Percentiles rank a stretch among this genome's conserved stretches.
Evolutionary conservation across 1,140 invertebrate genomes (phyloP).

Genomic region (Drosophila eugracilis): DNA sequence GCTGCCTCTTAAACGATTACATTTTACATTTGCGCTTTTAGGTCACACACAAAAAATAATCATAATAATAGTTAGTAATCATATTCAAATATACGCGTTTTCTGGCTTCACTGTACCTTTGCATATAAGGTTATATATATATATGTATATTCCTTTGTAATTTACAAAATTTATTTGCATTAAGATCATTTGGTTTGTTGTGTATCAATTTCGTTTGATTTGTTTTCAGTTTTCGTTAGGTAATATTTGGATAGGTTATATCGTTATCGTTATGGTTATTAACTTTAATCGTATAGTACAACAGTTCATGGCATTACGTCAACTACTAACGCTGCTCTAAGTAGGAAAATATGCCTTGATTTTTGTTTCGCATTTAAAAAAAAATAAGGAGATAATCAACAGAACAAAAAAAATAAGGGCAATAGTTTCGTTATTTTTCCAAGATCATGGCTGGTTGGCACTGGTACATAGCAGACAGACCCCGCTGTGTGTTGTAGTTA

Average conservation of each 20-base stretch:
- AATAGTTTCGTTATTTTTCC: constrained; percentile 39
- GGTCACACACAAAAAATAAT: constrained; percentile 47
- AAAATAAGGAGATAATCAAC: constrained; percentile 47
- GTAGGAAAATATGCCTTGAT: constrained; percentile 57
- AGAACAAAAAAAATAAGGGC: constrained; percentile 29
- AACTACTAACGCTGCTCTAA: constrained; percentile 61
- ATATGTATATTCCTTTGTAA: constrained; percentile 47
- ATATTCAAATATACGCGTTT: constrained; percentile 20
- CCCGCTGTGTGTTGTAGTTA: constrained; percentile 35
- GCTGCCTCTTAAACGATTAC: constrained; percentile 52
- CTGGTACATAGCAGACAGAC: constrained; percentile 62
- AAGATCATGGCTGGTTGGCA: constrained; percentile 65
- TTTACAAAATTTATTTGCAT: constrained; percentile 67
- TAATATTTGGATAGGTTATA: constrained; percentile 40
- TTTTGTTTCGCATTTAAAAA: constrained; percentile 27
- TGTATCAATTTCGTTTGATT: constrained; percentile 70
- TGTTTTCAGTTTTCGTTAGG: constrained; percentile 54
- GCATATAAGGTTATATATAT: constrained; percentile 33
- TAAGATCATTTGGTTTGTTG: constrained; percentile 74
- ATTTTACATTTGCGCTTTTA: constrained; percentile 50
- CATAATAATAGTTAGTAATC: constrained; percentile 34
- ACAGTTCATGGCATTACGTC: constrained; percentile 70
- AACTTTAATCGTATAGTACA: constrained; percentile 64
- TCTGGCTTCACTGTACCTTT: constrained; percentile 21
- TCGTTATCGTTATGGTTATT: constrained; percentile 38